phyloP scores from a whole-genome alignment of 2,113 vertebrate genomes.

The Oncorhynchus gorbuscha region DNA sequence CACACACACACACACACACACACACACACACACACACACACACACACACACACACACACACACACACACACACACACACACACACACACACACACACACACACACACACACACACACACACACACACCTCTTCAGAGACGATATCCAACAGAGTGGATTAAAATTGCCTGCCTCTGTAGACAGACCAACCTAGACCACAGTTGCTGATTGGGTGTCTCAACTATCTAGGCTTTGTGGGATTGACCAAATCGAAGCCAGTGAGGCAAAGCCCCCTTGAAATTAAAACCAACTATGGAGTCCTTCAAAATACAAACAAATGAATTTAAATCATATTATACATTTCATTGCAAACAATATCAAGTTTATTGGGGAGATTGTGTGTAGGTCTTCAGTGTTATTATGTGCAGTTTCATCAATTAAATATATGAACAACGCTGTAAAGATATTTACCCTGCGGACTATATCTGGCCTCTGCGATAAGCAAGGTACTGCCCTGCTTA shows the following conservation, averaged over 20 bases:
- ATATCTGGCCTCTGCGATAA: slow-evolving; percentile 23
- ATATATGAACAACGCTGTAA: too few species aligned
- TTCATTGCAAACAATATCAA: too few species aligned
- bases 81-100: slow-evolving; percentile 3
- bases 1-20: slow-evolving; percentile 6
- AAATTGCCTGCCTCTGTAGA: slow-evolving; percentile 56
- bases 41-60: slow-evolving; percentile 5
- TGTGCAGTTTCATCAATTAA: too few species aligned
- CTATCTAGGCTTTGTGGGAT: slow-evolving; percentile 13
- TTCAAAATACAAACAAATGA: too few species aligned
- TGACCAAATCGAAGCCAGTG: background rate
- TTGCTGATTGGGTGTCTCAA: slow-evolving; percentile 51
- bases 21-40: slow-evolving; percentile 9
- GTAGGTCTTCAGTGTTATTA: too few species aligned
- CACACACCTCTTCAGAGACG: slow-evolving; percentile 42
- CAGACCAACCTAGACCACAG: slow-evolving; percentile 55
- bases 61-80: slow-evolving; percentile 2
- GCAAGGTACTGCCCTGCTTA: background rate
- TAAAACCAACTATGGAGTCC: too few species aligned
- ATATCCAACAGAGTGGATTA: slow-evolving; percentile 66
- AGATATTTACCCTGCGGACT: background rate
- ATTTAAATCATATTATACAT: too few species aligned
- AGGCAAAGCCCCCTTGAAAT: too few species aligned
- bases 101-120: too few species aligned
- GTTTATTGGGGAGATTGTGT: too few species aligned